Base-by-base conservation (phyloP, 1,140 invertebrate genomes). In the Heliconius congener region DNA sequence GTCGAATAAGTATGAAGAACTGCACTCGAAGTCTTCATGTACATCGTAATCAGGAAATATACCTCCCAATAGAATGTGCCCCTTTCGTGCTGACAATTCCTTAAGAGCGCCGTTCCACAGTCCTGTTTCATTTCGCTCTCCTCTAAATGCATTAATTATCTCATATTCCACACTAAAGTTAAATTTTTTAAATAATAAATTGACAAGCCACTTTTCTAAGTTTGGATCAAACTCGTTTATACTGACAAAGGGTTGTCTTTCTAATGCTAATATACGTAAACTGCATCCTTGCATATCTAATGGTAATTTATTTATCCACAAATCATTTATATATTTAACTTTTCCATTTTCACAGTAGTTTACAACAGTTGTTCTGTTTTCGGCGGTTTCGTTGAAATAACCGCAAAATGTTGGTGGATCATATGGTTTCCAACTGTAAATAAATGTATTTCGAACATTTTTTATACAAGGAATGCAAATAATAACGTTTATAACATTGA, bases 21-120 rank as follows among this genome's bases (percentile, higher is more conserved):
- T 94, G 13, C 89, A 89, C 79, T 95, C 95, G 82, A 95, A 96
- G 81, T 94, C 90, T 71, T 95, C 93, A 27, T 93, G 91, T 6
- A 95, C 92, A 79, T 95, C 94, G 79, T 95, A 94, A 84, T 96
- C 95, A 27, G 95, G 95, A 87, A 93, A 95, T 78, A 93, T 95
- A 46, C 94, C 95, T 3, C 95, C 95, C 16, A 95, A 79, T 8
- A 95, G 82, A 4, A 96, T 90, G 34, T 95, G 90, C 4, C 93
- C 95, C 77, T 91, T 88, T 74, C 91, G 92, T 1, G 86, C 80
- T 16, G 82, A 76, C 0, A 96, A 66, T 16, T 90, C 81, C 2
- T 87, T 90, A 52, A 95, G 84, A n/a, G 94, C 86, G 1, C 95
- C 95, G 39, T 89, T 88, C 95, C 95, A 96, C 5, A 78, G 60